Percentiles rank a stretch among this genome's conserved stretches.
Evolutionary conservation across 2,888 invertebrate genomes (phyloP).

Genomic region (Leptinotarsa peninsularis): DNA sequence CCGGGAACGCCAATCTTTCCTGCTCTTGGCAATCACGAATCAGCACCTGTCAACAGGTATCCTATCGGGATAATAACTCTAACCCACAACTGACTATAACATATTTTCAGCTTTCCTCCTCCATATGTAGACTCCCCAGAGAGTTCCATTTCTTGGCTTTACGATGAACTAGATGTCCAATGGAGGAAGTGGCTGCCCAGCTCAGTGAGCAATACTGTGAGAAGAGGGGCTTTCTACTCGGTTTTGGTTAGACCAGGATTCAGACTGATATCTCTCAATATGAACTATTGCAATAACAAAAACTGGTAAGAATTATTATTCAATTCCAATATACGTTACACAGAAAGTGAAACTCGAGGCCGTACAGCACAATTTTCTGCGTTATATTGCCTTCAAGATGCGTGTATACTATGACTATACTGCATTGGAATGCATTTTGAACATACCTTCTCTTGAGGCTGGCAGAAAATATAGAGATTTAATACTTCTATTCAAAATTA

Average conservation of each 20-base stretch:
- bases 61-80: not conserved
- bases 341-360: too few relatives aligned
- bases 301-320: constrained; percentile 77
- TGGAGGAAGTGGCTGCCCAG: constrained; percentile 94
- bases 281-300: constrained; percentile 95
- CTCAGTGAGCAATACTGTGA: constrained; percentile 86
- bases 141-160: constrained; percentile 90
- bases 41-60: constrained; percentile 93
- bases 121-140: constrained; percentile 85
- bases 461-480: too few relatives aligned
- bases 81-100: constrained; percentile 20
- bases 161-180: constrained; percentile 87
- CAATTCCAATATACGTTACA: too few relatives aligned
- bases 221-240: constrained; percentile 91
- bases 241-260: constrained; percentile 91
- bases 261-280: constrained; percentile 92
- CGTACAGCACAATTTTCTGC: too few relatives aligned
- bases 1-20: constrained; percentile 94
- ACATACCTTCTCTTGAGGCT: too few relatives aligned
- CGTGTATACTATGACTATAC: too few relatives aligned
- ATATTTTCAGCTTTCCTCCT: constrained; percentile 81
- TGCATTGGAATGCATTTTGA: too few relatives aligned
- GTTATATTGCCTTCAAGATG: too few relatives aligned
- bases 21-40: constrained; percentile 96
- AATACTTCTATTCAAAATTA: too few relatives aligned